Evolutionary conservation across 2,113 vertebrate species (phyloP), one percentile per base, ranked within the genome.

Genomic region (Cavia aperea): DNA sequence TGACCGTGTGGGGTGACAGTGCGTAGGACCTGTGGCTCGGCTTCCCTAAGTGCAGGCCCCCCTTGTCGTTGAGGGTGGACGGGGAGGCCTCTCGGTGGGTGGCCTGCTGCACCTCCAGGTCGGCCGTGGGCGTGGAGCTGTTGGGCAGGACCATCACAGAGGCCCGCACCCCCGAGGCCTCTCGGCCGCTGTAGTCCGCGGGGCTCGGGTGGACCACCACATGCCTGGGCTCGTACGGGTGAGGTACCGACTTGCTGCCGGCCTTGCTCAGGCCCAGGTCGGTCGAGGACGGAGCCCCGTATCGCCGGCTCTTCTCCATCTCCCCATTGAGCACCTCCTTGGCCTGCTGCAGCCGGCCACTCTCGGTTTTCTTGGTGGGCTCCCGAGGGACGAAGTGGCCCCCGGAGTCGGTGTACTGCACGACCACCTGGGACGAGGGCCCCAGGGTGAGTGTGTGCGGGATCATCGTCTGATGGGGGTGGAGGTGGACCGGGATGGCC

Each of bases 271-370:
- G 97, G 96, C 96, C 97, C 95, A 98, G 93, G 91, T 97, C 98
- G 5, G 97, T 95, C 7, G 95, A 96, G 79, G 96, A 18, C 0
- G 97, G 96, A 84, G 98, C 54, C 77, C 97, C 97, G 0, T 98
- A 99, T 75, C 98, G 96, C 93, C 98, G 97, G 73, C 98, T 97
- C 96, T 98, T 99, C 96, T 99, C 99, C 96, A 99, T 96, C 97
- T 99, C 99, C 0, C 99, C 99, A 0, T 99, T 99, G 94, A 99
- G 98, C 68, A 99, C 97, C 97, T 99, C 99, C 97, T 99, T 98
- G 93, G 97, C 95, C 94, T 98, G 98, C 95, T 98, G 98, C 90
- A 98, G 96, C 94, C 98, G 97, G 96, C 97, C 96, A 92, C 99
- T 98, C 88, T 99, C 99, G 0, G 97, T 96, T 87, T 98, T 98